Conservation (phyloP, 2,797 vertebrate genomes). For the Scleropages formosus region DNA sequence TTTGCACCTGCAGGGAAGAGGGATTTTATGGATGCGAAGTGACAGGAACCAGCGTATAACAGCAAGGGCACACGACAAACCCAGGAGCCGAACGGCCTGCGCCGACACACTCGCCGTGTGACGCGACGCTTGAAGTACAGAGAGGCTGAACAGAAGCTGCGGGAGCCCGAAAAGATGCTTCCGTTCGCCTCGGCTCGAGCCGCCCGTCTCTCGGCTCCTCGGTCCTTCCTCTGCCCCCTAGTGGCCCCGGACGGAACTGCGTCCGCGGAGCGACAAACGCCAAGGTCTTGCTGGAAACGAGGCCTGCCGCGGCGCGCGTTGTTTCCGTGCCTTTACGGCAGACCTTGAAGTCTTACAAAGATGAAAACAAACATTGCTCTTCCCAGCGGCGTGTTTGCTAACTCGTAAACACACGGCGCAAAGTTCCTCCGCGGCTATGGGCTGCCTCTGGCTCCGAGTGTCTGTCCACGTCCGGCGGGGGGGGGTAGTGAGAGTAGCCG, state of each 20-base stretch:
- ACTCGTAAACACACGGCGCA: background rate
- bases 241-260: background rate
- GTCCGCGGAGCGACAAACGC: background rate
- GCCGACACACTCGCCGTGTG: no score
- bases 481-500: background rate
- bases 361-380: background rate
- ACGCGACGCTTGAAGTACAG: no score
- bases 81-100: no score
- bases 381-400: background rate
- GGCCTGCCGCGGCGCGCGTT: background rate
- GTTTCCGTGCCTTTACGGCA: background rate
- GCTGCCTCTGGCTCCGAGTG: background rate
- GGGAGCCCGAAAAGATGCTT: no score
- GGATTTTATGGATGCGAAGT: no score
- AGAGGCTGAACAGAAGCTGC: no score
- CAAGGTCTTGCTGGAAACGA: conserved; percentile 10
- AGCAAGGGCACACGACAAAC: no score
- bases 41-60: no score
- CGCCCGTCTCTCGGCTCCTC: no score
- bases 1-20: no score
- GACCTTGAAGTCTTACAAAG: background rate
- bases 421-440: background rate
- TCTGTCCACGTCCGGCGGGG: no score
- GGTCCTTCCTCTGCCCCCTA: conserved; percentile 8
- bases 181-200: no score